A percentile compares a stretch with the other conserved stretches of the same genome.
These are phyloP conservation scores for Pyrgilauda ruficollis DNA, from an alignment of 2,113 vertebrate genomes.

Conservation along the genomic window DNA sequence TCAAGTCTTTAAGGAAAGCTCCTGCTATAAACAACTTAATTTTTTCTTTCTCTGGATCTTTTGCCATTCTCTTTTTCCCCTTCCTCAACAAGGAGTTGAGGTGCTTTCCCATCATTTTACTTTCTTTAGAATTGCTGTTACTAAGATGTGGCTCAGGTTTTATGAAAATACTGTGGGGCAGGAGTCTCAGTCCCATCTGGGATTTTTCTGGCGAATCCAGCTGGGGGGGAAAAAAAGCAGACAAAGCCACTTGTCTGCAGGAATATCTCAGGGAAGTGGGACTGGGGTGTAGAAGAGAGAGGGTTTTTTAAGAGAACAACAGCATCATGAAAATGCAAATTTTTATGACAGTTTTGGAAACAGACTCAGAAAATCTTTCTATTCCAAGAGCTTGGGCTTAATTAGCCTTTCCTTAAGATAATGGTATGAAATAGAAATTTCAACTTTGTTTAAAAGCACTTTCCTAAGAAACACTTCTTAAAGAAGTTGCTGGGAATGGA, in stretches of 20 bases:
- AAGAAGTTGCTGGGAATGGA: background rate
- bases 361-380: background rate
- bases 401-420: background rate
- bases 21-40: background rate
- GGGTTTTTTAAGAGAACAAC: background rate
- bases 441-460: background rate
- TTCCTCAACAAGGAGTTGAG: background rate
- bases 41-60: background rate
- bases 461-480: background rate
- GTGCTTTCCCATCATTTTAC: background rate
- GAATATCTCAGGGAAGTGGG: background rate
- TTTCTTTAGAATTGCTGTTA: background rate
- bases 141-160: background rate
- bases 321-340: background rate
- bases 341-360: background rate
- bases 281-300: background rate
- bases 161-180: background rate
- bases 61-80: background rate
- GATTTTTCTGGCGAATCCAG: background rate
- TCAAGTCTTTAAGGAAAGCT: background rate
- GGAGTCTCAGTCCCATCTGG: background rate
- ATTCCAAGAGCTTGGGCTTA: background rate
- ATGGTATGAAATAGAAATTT: background rate
- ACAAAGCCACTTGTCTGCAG: fast-evolving
- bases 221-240: fast-evolving